Base-by-base conservation (phyloP, 2,797 vertebrate genomes). In the Sebastes vulpes region DNA sequence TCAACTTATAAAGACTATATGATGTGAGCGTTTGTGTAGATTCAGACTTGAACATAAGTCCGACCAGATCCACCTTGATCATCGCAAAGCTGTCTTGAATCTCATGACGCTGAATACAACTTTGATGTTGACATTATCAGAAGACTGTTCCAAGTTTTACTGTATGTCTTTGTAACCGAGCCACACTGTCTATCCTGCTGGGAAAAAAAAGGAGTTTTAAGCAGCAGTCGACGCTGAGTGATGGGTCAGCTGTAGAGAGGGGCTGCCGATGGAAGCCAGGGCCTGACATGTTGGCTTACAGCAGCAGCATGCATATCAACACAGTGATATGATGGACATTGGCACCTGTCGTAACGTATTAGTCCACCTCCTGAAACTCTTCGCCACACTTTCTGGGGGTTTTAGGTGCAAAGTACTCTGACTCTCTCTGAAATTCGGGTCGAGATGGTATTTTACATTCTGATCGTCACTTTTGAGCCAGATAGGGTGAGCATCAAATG, bases 291-390 rank as follows among this genome's bases (percentile, higher is more conserved):
- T 88, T 84, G 83, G 91, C 90, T 92, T 84, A 89, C 90, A 86
- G 89, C 85, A 72, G 84, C 90, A 85, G 83, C 75, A 57, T 85
- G 85, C 72, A 92, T 87, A 89, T 87, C 84, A 82, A 72, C 75
- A 67, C 63, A 9, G 20, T 93, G 93, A 96, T 92, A 84, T 94
- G 93, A 96, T 95, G 84, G 84, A 84, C 89, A 95, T 84, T 93
- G 95, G 89, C 95, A 96, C 89, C 92, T 95, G 95, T 95, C 94
- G 14, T 85, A 86, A 82, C 89, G 84, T 82, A 91, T 96, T 95
- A 95, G 85, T 84, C 65, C 75, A 67, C 67, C 73, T 82, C 29
- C 56, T 73, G 75, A 85, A 91, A 81, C 26, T 86, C 82, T 83
- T 65, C 65, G 75, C 77, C 72, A 82, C 75, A 80, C 76, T 46